phyloP scores from a whole-genome alignment of 1,140 invertebrate genomes.

The Leptestheria dahalacensis region DNA sequence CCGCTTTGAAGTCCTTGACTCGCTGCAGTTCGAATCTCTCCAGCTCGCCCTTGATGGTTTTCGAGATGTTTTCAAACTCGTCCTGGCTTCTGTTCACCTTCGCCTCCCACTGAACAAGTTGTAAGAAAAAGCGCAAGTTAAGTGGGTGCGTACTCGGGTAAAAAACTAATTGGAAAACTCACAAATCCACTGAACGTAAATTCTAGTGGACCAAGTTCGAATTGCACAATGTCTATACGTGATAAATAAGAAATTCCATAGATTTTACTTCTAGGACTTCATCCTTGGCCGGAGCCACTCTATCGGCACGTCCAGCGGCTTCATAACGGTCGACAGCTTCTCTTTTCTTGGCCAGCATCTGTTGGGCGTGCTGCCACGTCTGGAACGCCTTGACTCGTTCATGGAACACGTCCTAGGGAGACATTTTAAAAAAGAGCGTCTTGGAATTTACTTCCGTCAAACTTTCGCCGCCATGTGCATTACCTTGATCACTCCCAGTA shows the following conservation, averaged over 20 bases:
- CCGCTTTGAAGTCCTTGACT: slow-evolving; percentile 78
- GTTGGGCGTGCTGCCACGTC: slow-evolving; percentile 92
- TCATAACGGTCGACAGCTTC: slow-evolving; percentile 88
- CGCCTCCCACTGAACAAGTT: slow-evolving; percentile 59
- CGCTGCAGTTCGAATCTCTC: slow-evolving; percentile 78
- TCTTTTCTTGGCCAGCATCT: slow-evolving; percentile 83
- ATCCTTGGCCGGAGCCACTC: slow-evolving; percentile 66
- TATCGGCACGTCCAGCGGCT: slow-evolving; percentile 69
- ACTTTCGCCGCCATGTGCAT: background rate
- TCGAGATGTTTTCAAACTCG: slow-evolving; percentile 91
- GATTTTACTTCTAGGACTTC: slow-evolving; percentile 78
- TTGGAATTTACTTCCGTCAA: too few relatives aligned
- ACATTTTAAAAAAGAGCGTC: too few relatives aligned
- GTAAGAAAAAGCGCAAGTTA: background rate
- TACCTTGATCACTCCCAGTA: slow-evolving; percentile 82
- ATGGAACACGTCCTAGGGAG: slow-evolving; percentile 70
- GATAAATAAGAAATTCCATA: too few relatives aligned
- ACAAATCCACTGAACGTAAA: too few relatives aligned
- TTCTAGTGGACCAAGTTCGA: background rate
- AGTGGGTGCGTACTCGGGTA: background rate
- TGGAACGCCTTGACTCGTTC: slow-evolving; percentile 96
- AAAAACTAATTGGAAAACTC: too few relatives aligned
- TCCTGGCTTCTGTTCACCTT: slow-evolving; percentile 92
- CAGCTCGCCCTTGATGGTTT: slow-evolving; percentile 90
- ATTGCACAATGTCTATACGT: background rate